Evolutionary conservation across 2,888 invertebrate genomes (phyloP), one percentile per base, ranked within the genome.

Genomic region (Beris morrisii): DNA sequence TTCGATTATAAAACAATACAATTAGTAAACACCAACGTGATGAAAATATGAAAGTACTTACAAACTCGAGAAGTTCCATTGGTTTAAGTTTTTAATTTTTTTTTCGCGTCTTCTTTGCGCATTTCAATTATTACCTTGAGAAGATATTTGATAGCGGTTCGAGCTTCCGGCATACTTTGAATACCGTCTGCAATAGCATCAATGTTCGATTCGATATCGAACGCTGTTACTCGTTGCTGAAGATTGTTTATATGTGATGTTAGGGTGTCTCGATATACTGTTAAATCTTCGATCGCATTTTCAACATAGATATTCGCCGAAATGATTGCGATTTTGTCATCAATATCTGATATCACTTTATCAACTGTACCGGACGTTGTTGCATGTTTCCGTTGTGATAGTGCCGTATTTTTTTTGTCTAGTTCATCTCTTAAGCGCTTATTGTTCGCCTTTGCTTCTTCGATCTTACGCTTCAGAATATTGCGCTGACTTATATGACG

Each of bases 321-420:
- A 57, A 89, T 84, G 0, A 94, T 84, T 71, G 93, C 90, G n/a
- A 93, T 73, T 76, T 95, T 94, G 67, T 91, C 88, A 69, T 87
- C 86, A 1, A 94, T 83, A 85, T 87, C 88, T 53, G 83, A 82
- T 69, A 85, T 84, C 0, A 86, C 76, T 0, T 84, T 84, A 7
- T 85, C 84, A 0, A 82, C 73, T 71, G 85, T 86, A 22, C n/a
- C n/a, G n/a, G n/a, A n/a, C n/a, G n/a, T n/a, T n/a, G n/a, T n/a
- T n/a, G n/a, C n/a, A n/a, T n/a, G n/a, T n/a, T n/a, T n/a, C n/a
- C n/a, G n/a, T n/a, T n/a, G n/a, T n/a, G n/a, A n/a, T n/a, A n/a
- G n/a, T n/a, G n/a, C n/a, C n/a, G n/a, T n/a, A n/a, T n/a, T n/a
- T n/a, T n/a, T n/a, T n/a, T n/a, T n/a, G n/a, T n/a, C n/a, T n/a